These are phyloP conservation scores for Hoplodrina ambigua DNA, from an alignment of 2,888 invertebrate species.

Conservation along the genomic window DNA sequence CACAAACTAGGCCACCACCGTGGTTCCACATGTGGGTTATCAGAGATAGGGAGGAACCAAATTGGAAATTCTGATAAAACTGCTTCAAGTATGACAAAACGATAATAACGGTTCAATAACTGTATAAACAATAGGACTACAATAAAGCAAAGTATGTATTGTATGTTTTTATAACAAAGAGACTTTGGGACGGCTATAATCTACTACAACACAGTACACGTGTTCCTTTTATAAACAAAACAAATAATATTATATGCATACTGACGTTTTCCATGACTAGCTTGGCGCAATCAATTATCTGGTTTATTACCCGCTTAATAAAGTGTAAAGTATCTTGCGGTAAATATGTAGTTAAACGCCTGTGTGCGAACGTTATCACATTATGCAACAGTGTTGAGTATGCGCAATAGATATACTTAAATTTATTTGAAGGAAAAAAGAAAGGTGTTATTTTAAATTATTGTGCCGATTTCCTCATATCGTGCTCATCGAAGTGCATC, in stretches of 20 bases:
- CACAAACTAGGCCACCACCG: conserved; percentile 14
- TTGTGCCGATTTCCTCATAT: neutral
- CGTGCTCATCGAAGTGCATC: conserved; percentile 14
- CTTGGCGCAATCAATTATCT: conserved; percentile 37
- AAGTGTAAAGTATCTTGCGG: conserved; percentile 47
- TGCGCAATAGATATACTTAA: conserved; percentile 36
- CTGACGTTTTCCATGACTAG: conserved; percentile 10
- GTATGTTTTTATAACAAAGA: conserved; percentile 47
- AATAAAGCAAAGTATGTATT: conserved; percentile 15
- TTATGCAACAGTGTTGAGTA: conserved; percentile 46
- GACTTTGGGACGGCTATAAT: conserved; percentile 32
- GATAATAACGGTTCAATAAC: conserved; percentile 17
- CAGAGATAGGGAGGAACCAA: conserved; percentile 38
- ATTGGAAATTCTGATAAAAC: conserved; percentile 24
- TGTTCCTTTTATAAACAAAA: conserved; percentile 47
- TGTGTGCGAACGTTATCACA: conserved; percentile 32
- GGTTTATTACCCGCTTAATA: conserved; percentile 31
- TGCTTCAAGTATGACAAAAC: conserved; percentile 1
- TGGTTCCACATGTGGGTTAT: conserved; percentile 34
- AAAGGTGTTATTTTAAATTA: conserved; percentile 11
- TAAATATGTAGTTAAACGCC: conserved; percentile 18
- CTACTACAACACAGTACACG: conserved; percentile 43
- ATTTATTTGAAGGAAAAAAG: conserved; percentile 28
- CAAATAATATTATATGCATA: conserved; percentile 17
- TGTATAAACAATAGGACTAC: conserved; percentile 22